phyloP scores from a whole-genome alignment of 2,888 invertebrate species.

The Alcis repandata region DNA sequence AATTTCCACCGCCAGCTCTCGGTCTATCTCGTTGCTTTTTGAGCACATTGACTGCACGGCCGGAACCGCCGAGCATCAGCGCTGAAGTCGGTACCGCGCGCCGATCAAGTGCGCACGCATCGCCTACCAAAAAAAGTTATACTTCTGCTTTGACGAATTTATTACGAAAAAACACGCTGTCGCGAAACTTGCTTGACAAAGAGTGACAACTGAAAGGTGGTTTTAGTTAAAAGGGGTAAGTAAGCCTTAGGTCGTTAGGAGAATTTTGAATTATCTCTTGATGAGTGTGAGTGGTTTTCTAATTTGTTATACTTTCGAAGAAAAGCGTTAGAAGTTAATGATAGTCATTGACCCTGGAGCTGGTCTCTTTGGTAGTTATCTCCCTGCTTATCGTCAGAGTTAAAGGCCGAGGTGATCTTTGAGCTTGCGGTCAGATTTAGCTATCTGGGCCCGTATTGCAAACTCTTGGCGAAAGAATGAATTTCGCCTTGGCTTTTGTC shows the following conservation, averaged over 20 bases:
- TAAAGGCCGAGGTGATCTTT: too few species aligned
- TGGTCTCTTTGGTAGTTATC: too few species aligned
- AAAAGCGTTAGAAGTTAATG: background rate
- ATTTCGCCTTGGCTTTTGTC: too few species aligned
- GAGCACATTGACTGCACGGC: conserved; percentile 35
- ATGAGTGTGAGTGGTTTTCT: background rate
- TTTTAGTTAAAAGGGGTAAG: background rate
- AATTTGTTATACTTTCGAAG: conserved; percentile 1
- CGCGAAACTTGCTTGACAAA: background rate
- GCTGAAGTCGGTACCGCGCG: conserved; percentile 64
- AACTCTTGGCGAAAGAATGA: too few species aligned
- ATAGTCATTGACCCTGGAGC: too few species aligned
- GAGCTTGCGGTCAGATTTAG: too few species aligned
- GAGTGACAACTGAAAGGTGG: background rate
- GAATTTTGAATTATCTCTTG: background rate
- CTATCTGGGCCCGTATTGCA: too few species aligned
- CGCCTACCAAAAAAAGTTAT: background rate
- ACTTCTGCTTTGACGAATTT: background rate
- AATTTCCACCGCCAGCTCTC: conserved; percentile 15
- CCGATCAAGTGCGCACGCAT: conserved; percentile 67
- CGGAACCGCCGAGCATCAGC: conserved; percentile 27
- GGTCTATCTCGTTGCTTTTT: conserved; percentile 47
- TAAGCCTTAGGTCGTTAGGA: background rate
- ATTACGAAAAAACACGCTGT: conserved; percentile 6
- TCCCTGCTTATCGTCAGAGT: too few species aligned